Evolutionary conservation across 2,888 invertebrate species (phyloP).

Genomic region (Lamellibrachia columna): DNA sequence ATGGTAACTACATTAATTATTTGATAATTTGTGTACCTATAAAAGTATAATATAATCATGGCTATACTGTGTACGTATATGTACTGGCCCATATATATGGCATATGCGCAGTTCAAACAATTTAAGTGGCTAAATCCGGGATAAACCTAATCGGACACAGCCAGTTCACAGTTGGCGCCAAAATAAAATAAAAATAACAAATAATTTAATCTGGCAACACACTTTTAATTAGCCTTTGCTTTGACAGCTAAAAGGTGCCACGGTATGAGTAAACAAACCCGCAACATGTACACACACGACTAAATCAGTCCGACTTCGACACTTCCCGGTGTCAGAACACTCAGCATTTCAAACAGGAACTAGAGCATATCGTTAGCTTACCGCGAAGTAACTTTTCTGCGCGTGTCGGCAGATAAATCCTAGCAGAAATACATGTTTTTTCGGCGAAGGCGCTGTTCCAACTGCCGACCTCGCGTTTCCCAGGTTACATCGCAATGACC

Average conservation of each 20-base stretch:
- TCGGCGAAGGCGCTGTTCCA: background rate
- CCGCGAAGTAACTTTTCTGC: constrained; percentile 4
- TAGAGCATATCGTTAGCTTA: background rate
- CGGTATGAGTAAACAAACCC: background rate
- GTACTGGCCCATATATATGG: background rate
- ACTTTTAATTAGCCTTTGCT: background rate
- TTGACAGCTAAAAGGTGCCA: background rate
- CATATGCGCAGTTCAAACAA: background rate
- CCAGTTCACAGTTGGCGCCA: background rate
- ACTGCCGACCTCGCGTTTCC: constrained; percentile 12
- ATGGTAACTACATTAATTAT: too few species aligned
- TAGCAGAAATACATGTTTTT: background rate
- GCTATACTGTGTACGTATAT: background rate
- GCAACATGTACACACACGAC: background rate
- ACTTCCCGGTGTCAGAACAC: background rate
- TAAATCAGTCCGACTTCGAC: background rate
- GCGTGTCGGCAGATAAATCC: background rate
- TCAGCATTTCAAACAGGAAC: background rate
- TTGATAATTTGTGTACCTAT: too few species aligned
- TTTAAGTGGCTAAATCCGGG: background rate
- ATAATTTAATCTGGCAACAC: background rate
- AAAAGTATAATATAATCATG: background rate
- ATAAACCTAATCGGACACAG: background rate
- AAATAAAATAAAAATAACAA: background rate
- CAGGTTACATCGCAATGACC: constrained; percentile 7